Evolutionary conservation across 1,140 invertebrate species (phyloP), one percentile per base, ranked within the genome.

Genomic region (Stenopsyche tienmushanensis): DNA sequence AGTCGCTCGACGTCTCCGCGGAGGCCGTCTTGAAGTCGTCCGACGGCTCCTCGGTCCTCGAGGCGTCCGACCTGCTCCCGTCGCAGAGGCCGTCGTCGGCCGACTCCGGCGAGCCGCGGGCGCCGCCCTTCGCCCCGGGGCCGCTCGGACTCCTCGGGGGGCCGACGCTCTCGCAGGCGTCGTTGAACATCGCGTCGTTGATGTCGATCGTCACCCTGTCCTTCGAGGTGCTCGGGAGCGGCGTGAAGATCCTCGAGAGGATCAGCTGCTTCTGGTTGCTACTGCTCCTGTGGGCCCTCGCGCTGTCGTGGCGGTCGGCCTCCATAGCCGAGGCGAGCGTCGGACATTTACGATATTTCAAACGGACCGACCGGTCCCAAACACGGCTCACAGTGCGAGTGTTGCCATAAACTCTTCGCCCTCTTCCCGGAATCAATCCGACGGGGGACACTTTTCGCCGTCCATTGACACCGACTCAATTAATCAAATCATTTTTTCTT

Each of bases 61-160:
- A 23, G 5, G 17, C 7, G 2, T 8, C 3, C 49, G 42, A 7
- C 3, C 3, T 10, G 18, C 3, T 49, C 26, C 3, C 23, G 26
- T n/a, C 2, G 49, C 2, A 2, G 49, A 3, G 3, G 7, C 10
- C 17, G 49, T 3, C 18, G 18, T 2, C 7, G 23, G 18, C 7
- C 18, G 18, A 8, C 18, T 18, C 21, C 2, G 13, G 17, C 17
- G 13, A 10, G 5, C 20, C 34, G 42, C 3, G 7, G 20, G 45
- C 45, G 5, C 2, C 17, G 9, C 18, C 18, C 17, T 49, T 10
- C 18, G 5, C 5, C 15, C 18, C 42, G 10, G 5, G 10, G 42
- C 2, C 25, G 96, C 96, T 0, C 95, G 92, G 78, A 96, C 91
- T 94, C 93, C 96, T 75, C 93, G 91, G 77, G 96, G 93, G 70